phyloP scores from a whole-genome alignment of 2,888 invertebrate genomes.

The Euplagia quadripunctaria region DNA sequence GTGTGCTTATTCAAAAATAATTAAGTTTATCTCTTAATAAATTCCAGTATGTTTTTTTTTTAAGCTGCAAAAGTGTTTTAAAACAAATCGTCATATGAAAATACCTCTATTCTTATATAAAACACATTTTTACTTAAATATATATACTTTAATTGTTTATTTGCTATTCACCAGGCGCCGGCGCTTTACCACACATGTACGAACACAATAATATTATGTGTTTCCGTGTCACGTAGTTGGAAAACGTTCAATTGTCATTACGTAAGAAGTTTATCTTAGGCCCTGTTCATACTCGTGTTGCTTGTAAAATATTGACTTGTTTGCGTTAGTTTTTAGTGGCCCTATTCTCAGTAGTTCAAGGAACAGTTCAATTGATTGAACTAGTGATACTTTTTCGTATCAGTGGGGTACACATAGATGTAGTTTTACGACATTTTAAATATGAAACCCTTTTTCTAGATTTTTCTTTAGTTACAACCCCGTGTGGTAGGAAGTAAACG shows the following conservation, averaged over 20 bases:
- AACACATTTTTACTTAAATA: background rate
- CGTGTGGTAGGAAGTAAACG: too few species aligned
- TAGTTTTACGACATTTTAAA: too few species aligned
- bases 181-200: conserved; percentile 31
- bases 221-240: conserved; percentile 40
- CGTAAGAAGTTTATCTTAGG: conserved; percentile 7
- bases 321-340: too few species aligned
- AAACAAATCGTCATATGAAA: background rate
- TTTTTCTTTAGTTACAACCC: too few species aligned
- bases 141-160: background rate
- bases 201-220: conserved; percentile 17
- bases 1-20: background rate
- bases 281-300: background rate
- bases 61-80: too few species aligned
- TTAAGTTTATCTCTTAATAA: too few species aligned
- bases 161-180: conserved; percentile 33
- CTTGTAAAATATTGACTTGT: background rate
- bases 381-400: too few species aligned
- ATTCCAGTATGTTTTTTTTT: too few species aligned
- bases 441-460: too few species aligned
- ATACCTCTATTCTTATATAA: background rate
- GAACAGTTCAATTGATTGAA: too few species aligned
- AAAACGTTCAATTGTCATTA: conserved; percentile 29
- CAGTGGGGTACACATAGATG: too few species aligned
- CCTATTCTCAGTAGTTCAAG: too few species aligned